Conservation (phyloP, 2,888 invertebrate species). For the Gymnoscelis rufifasciata region DNA sequence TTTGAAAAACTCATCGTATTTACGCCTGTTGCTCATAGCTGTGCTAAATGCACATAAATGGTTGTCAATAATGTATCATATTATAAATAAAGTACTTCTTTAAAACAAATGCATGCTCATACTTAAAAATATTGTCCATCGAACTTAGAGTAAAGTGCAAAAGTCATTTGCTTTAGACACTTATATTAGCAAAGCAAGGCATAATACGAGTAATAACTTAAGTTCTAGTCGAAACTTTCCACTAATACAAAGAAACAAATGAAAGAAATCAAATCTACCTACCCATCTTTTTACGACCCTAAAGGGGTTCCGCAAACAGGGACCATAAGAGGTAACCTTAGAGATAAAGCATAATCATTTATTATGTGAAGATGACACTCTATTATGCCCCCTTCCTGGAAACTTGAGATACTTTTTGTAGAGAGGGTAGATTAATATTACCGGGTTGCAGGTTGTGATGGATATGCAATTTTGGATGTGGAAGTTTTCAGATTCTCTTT, state of each 20-base stretch:
- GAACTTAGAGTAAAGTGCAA: too few species aligned
- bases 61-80: too few species aligned
- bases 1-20: too few species aligned
- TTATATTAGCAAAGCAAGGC: too few species aligned
- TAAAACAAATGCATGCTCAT: too few species aligned
- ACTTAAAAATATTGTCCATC: too few species aligned
- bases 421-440: slow-evolving; percentile 22
- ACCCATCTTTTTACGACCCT: slow-evolving; percentile 33
- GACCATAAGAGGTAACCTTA: slow-evolving; percentile 53
- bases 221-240: too few species aligned
- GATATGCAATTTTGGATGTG: slow-evolving; percentile 22
- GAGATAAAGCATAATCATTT: slow-evolving; percentile 63
- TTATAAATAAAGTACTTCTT: too few species aligned
- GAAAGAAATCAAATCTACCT: slow-evolving; percentile 31
- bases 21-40: too few species aligned
- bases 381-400: slow-evolving; percentile 46
- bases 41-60: too few species aligned
- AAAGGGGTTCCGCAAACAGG: slow-evolving; percentile 51
- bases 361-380: slow-evolving; percentile 75
- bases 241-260: slow-evolving; percentile 24
- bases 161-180: too few species aligned
- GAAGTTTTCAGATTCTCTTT: slow-evolving; percentile 13
- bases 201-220: too few species aligned
- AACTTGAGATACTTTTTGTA: slow-evolving; percentile 25
- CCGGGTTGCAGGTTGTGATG: slow-evolving; percentile 17